Base-by-base conservation (phyloP, 2,888 invertebrate species). In the Oxycera nigricornis region DNA sequence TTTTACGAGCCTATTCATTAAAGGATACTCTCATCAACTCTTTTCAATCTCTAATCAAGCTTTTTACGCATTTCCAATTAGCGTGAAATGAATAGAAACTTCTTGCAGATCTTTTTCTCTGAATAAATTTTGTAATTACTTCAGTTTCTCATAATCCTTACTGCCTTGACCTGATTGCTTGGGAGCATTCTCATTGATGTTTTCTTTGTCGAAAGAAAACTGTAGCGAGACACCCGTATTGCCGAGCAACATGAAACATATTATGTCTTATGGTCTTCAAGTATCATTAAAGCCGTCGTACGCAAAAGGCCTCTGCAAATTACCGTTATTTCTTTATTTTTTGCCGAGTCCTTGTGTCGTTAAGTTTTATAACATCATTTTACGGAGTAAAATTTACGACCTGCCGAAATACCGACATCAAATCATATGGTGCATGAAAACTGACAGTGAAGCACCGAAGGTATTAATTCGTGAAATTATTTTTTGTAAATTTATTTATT, bases 351-450 rank as follows among this genome's bases (percentile, higher is more conserved):
- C 59, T 22, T 9, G 28, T 26, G 30, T 30, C 30, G 30, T 59
- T 2, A 59, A 2, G 59, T 30, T 59, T 59, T 59, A 59, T n/a
- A 59, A 30, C 59, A 11, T n/a, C 30, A 28, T 59, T 59, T 59
- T 59, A 28, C 26, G 28, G 55, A 30, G 28, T 30, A 11, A 30
- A 59, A 28, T 59, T 59, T 59, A 59, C 30, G 59, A 59, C n/a
- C 59, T 59, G 59, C 26, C 59, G 26, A 59, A 59, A 59, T 28
- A 59, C 59, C 30, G 22, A 14, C 59, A 59, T 59, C 59, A 59
- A 30, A 30, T 59, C 59, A 59, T 59, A 59, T 59, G 59, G 30
- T 30, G 59, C 59, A 59, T 59, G 59, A 28, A 50, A 59, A 59
- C 59, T 59, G 59, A 59, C 24, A 20, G 24, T 59, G 30, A 59